A percentile compares a stretch with the other conserved stretches of the same genome.
phyloP scores from a whole-genome alignment of 2,797 vertebrate species.

The Lophotriccus pileatus region DNA sequence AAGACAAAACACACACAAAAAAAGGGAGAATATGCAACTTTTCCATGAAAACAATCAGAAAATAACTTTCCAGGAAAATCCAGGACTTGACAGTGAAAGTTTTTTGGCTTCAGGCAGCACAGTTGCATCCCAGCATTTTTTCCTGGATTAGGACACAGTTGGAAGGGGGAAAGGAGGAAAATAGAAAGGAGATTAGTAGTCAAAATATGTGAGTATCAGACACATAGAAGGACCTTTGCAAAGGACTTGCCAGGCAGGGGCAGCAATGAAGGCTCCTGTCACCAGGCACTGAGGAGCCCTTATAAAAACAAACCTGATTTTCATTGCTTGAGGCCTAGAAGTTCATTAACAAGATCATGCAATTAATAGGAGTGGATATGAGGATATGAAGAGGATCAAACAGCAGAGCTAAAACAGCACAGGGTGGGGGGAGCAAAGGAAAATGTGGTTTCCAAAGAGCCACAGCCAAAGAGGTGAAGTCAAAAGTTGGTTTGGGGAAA shows the following conservation, averaged over 20 bases:
- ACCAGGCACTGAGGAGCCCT: background rate
- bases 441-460: accelerated
- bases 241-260: background rate
- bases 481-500: background rate
- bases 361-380: background rate
- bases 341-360: background rate
- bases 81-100: background rate
- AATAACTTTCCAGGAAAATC: background rate
- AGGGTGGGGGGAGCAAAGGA: background rate
- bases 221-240: background rate
- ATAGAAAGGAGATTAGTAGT: background rate
- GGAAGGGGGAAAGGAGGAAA: background rate
- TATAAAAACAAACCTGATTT: background rate
- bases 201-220: background rate
- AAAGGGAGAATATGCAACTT: background rate
- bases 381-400: background rate
- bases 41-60: background rate
- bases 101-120: background rate
- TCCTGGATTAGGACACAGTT: background rate
- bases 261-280: background rate
- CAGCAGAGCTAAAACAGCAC: background rate
- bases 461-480: background rate
- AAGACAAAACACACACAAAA: background rate
- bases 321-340: background rate
- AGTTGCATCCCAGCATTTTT: background rate